Evolutionary conservation across 1,140 invertebrate species (phyloP).

Genomic region (Hycleus cichorii): DNA sequence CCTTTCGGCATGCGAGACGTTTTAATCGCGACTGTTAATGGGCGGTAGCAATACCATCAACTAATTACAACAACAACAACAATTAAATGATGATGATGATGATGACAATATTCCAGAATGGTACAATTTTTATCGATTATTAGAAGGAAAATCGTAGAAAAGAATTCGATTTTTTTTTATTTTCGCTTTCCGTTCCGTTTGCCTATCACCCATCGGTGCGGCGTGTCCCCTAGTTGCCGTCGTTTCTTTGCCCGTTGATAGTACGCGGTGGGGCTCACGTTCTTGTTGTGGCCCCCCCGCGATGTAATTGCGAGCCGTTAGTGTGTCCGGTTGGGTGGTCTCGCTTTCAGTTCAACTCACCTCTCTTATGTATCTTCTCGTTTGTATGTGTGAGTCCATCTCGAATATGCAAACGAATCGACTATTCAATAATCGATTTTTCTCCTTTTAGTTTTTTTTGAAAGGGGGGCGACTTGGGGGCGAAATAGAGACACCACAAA

Average conservation of each 20-base stretch:
- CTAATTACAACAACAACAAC: no score
- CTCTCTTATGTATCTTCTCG: neutral
- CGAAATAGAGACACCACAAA: no score
- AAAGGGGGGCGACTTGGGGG: no score
- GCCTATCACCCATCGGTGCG: neutral
- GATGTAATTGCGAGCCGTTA: constrained; percentile 23
- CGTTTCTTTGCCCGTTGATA: neutral
- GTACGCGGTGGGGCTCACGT: constrained; percentile 1
- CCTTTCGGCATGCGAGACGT: constrained; percentile 16
- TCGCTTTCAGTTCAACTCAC: constrained; percentile 14
- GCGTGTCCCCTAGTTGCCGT: neutral
- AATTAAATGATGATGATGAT: no score
- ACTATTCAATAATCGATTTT: no score
- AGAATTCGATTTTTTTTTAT: no score
- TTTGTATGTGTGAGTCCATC: neutral
- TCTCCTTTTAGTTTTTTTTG: no score
- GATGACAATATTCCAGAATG: no score
- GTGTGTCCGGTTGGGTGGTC: constrained; percentile 24
- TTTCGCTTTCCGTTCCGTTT: no score
- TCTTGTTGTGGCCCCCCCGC: constrained; percentile 14
- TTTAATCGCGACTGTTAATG: constrained; percentile 17
- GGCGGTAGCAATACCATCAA: neutral
- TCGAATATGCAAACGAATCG: no score
- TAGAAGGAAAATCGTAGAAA: no score
- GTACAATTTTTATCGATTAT: no score